A percentile compares a stretch with the other conserved stretches of the same genome.
These are phyloP conservation scores for Macrochelys suwanniensis DNA, from an alignment of 2,797 vertebrate genomes.

Conservation along the genomic window DNA sequence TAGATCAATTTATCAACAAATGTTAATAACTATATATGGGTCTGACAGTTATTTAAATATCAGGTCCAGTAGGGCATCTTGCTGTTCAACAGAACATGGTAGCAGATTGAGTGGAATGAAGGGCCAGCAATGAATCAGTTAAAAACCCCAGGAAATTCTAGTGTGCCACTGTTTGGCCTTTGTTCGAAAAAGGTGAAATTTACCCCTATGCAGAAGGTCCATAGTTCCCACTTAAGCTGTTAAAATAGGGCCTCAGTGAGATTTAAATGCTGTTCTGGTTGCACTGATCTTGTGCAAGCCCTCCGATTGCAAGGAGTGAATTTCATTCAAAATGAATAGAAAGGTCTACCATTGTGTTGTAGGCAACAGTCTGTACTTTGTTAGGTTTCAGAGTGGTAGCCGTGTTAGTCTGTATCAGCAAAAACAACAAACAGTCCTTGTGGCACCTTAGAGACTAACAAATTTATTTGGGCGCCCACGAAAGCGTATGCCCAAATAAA, in stretches of 20 bases:
- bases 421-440: too few species aligned
- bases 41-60: not conserved
- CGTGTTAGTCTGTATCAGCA: too few species aligned
- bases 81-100: not conserved
- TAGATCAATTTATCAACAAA: not conserved
- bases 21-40: not conserved
- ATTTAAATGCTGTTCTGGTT: rapidly evolving
- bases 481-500: too few species aligned
- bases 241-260: not conserved
- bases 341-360: not conserved
- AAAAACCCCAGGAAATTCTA: not conserved
- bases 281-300: not conserved
- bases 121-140: not conserved
- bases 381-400: not conserved
- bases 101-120: not conserved
- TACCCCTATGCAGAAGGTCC: not conserved
- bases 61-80: not conserved
- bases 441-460: too few species aligned
- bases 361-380: not conserved
- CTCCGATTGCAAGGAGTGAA: not conserved
- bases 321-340: not conserved
- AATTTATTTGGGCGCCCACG: too few species aligned
- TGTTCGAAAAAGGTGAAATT: not conserved
- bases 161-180: not conserved
- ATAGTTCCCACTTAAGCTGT: not conserved